These are phyloP conservation scores for Drosophila yakuba DNA, from an alignment of 1,140 invertebrate genomes.

Conservation along the genomic window DNA sequence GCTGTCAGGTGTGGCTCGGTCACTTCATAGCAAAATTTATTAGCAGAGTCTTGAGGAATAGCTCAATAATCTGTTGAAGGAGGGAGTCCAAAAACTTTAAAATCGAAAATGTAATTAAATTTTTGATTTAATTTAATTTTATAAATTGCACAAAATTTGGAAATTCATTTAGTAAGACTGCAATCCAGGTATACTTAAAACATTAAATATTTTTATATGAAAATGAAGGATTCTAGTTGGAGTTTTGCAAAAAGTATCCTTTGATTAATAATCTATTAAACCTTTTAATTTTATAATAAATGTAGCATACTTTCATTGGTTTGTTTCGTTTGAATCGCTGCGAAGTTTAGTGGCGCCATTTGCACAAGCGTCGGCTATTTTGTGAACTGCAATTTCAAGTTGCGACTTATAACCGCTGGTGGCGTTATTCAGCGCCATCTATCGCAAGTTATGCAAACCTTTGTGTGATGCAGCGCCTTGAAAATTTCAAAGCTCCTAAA, in stretches of 20 bases:
- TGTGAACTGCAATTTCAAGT: background rate
- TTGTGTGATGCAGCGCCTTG: background rate
- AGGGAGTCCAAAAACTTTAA: too few species aligned
- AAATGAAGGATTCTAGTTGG: too few species aligned
- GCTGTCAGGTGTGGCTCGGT: conserved; percentile 45
- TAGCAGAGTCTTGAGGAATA: background rate
- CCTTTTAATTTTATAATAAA: too few species aligned
- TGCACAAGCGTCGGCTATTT: too few species aligned
- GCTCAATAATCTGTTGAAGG: background rate
- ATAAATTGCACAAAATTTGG: too few species aligned
- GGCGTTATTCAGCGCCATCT: background rate
- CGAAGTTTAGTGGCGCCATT: conserved; percentile 5
- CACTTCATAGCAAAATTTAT: conserved; percentile 24
- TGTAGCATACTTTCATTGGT: too few species aligned
- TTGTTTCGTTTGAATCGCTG: background rate
- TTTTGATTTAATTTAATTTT: too few species aligned
- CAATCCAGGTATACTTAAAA: too few species aligned
- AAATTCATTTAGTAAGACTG: too few species aligned
- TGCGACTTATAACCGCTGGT: background rate
- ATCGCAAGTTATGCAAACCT: background rate
- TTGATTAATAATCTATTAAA: background rate
- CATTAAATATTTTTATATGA: too few species aligned
- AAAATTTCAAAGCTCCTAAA: too few species aligned
- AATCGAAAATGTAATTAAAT: too few species aligned
- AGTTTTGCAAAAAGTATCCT: background rate